Percentiles rank a stretch among this genome's conserved stretches.
phyloP scores from a whole-genome alignment of 2,888 invertebrate species.

The Trissolcus japonicus region DNA sequence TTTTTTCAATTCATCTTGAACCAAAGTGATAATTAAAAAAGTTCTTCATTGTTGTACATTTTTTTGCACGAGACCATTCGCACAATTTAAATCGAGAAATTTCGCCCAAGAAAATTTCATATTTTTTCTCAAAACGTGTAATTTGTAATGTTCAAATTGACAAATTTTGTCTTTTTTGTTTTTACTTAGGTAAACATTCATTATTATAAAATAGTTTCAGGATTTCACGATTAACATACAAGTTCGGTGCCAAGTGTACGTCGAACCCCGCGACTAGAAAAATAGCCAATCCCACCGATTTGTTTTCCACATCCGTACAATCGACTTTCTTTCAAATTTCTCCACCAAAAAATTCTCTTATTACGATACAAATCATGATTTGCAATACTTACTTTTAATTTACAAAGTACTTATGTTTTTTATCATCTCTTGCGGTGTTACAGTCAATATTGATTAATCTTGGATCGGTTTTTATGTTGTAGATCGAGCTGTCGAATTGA shows the following conservation, averaged over 20 bases:
- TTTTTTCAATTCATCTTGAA: too few relatives aligned
- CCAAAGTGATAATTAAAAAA: too few relatives aligned
- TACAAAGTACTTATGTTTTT: neutral
- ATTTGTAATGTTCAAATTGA: conserved; percentile 9
- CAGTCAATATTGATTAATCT: conserved; percentile 1
- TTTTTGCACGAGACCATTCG: too few relatives aligned
- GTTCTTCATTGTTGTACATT: too few relatives aligned
- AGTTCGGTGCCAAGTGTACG: conserved; percentile 24
- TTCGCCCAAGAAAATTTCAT: too few relatives aligned
- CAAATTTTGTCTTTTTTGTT: conserved; percentile 11
- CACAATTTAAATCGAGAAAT: too few relatives aligned
- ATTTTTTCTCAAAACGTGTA: conserved; percentile 10
- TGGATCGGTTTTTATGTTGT: neutral
- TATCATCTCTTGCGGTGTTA: neutral
- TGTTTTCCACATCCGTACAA: conserved; percentile 8
- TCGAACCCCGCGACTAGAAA: conserved; percentile 30
- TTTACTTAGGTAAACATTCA: conserved; percentile 21
- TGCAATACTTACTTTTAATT: neutral
- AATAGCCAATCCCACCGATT: conserved; percentile 30
- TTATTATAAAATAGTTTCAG: conserved; percentile 34
- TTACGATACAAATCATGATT: neutral
- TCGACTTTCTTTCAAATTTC: conserved; percentile 11
- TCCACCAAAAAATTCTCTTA: neutral
- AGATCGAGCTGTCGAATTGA: conserved; percentile 3
- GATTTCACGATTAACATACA: conserved; percentile 21